These are phyloP conservation scores for Drosophila rellima DNA, from an alignment of 2,888 invertebrate species.

Conservation along the genomic window DNA sequence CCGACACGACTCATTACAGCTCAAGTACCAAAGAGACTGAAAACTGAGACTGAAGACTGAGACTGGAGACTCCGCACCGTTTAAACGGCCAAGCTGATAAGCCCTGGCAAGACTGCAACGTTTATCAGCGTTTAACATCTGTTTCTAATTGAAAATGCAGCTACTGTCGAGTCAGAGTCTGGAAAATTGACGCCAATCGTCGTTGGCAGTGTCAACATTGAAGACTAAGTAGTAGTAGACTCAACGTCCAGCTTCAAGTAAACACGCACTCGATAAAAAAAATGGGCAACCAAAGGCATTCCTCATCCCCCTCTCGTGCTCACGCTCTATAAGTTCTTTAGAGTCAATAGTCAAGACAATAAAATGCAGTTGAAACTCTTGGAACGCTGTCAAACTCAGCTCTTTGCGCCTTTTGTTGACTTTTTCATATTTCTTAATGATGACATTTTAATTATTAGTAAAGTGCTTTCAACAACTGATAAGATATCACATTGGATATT, in stretches of 20 bases:
- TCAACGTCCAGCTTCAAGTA: slow-evolving; percentile 47
- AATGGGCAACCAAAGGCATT: slow-evolving; percentile 39
- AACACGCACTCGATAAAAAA: slow-evolving; percentile 60
- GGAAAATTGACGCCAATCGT: slow-evolving; percentile 84
- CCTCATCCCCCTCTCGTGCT: no score
- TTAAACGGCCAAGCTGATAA: slow-evolving; percentile 49
- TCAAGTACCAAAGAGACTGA: slow-evolving; percentile 64
- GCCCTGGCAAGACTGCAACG: slow-evolving; percentile 31
- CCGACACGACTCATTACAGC: slow-evolving; percentile 78
- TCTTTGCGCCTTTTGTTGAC: slow-evolving; percentile 65
- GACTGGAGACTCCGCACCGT: slow-evolving; percentile 9
- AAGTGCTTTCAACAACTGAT: slow-evolving; percentile 80
- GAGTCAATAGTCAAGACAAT: slow-evolving; percentile 74
- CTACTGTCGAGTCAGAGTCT: slow-evolving; percentile 72
- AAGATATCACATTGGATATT: slow-evolving; percentile 79
- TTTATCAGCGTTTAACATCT: slow-evolving; percentile 82
- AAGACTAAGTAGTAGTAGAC: neutral
- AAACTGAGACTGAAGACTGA: slow-evolving; percentile 1
- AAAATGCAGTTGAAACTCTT: slow-evolving; percentile 60
- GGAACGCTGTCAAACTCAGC: slow-evolving; percentile 4
- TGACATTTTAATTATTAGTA: slow-evolving; percentile 85
- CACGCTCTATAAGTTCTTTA: slow-evolving; percentile 58
- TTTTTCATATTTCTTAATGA: slow-evolving; percentile 82
- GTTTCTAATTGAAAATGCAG: slow-evolving; percentile 84
- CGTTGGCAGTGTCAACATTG: slow-evolving; percentile 79